phyloP scores from a whole-genome alignment of 2,797 vertebrate genomes.

The Columba guinea region DNA sequence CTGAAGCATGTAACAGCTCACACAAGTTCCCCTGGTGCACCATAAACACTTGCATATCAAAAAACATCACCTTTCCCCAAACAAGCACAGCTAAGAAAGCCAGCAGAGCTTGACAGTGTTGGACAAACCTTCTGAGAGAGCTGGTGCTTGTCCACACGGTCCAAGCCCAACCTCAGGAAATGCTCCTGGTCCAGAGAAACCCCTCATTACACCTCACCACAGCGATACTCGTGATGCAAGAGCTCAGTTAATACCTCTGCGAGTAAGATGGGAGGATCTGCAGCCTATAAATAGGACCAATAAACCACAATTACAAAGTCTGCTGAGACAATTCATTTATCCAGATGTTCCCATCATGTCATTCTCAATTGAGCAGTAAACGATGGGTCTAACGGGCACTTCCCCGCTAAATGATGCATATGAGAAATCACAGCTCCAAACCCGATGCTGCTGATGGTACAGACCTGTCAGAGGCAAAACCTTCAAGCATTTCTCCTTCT shows the following conservation, averaged over 20 bases:
- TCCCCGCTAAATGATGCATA: neutral
- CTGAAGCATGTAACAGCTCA: fast-evolving
- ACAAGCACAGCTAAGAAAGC: neutral
- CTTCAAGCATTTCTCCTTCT: neutral
- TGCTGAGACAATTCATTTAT: neutral
- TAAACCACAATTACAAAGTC: neutral
- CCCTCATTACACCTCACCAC: fast-evolving
- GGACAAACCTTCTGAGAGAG: neutral
- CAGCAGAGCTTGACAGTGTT: neutral
- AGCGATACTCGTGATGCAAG: neutral
- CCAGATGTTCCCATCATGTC: neutral
- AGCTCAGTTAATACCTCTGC: neutral
- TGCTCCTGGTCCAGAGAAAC: neutral
- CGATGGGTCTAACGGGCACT: neutral
- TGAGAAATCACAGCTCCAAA: neutral
- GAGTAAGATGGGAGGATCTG: neutral
- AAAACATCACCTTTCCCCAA: neutral
- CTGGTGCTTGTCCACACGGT: neutral
- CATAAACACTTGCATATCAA: fast-evolving
- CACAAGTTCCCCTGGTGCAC: neutral
- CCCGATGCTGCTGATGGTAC: fast-evolving
- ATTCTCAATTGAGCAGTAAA: neutral
- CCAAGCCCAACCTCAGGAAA: neutral
- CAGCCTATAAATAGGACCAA: neutral
- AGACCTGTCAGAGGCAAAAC: neutral